phyloP scores from a whole-genome alignment of 1,140 invertebrate genomes.

The Drosophila sturtevanti region DNA sequence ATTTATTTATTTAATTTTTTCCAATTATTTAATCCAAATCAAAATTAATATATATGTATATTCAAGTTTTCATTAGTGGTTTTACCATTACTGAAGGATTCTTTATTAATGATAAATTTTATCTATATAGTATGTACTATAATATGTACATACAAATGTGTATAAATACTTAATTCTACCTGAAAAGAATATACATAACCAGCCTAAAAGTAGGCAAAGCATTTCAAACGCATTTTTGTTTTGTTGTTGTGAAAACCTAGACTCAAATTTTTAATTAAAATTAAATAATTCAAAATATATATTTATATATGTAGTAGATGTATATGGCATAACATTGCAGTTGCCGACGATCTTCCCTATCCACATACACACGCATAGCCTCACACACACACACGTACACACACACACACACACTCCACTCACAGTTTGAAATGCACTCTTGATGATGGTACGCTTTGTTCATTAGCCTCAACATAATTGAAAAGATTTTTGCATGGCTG shows the following conservation, averaged over 20 bases:
- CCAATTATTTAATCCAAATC: too few relatives aligned
- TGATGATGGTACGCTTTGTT: slow-evolving; percentile 52
- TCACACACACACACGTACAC: not conserved
- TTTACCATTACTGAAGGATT: too few relatives aligned
- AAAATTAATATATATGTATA: too few relatives aligned
- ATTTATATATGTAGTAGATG: not conserved
- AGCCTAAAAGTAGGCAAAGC: slow-evolving; percentile 50
- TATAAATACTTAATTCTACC: not conserved
- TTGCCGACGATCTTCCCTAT: slow-evolving; percentile 15
- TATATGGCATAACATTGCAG: slow-evolving; percentile 22
- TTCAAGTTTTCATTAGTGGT: too few relatives aligned
- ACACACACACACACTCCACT: not conserved
- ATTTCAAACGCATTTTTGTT: slow-evolving; percentile 3
- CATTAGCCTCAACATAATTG: slow-evolving; percentile 67
- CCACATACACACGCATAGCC: not conserved
- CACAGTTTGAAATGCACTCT: slow-evolving; percentile 16
- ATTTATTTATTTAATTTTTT: too few relatives aligned
- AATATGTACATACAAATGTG: too few relatives aligned
- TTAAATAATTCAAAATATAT: slow-evolving; percentile 69
- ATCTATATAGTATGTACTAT: too few relatives aligned
- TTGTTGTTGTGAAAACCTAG: not conserved
- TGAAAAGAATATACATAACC: not conserved
- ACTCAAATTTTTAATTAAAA: slow-evolving; percentile 65
- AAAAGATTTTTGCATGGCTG: slow-evolving; percentile 47
- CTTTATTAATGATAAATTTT: too few relatives aligned